phyloP scores from a whole-genome alignment of 2,888 invertebrate genomes.

The Pinctada fucata region DNA sequence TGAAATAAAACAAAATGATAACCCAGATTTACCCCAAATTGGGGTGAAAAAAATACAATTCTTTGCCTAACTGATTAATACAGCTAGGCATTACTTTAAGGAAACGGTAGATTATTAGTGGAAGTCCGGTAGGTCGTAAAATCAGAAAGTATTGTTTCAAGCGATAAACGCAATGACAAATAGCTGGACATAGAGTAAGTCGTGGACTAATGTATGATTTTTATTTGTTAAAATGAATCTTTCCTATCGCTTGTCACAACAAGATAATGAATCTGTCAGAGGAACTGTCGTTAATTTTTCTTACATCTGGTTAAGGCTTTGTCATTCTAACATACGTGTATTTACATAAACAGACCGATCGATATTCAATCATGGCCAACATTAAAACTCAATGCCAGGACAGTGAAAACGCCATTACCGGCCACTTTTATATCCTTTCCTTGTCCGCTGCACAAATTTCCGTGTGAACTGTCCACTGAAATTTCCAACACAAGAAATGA shows the following conservation, averaged over 20 bases:
- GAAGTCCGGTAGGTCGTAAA: neutral
- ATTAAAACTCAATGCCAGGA: slow-evolving; percentile 11
- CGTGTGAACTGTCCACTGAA: no score
- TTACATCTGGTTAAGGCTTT: slow-evolving; percentile 4
- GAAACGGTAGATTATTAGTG: no score
- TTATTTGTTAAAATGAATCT: slow-evolving; percentile 20
- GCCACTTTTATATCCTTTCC: neutral
- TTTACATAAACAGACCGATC: slow-evolving; percentile 15
- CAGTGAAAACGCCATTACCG: neutral
- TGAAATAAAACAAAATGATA: no score
- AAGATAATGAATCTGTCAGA: slow-evolving; percentile 17
- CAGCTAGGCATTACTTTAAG: no score
- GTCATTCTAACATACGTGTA: slow-evolving; percentile 1
- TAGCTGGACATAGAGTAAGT: neutral
- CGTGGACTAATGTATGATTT: slow-evolving; percentile 6
- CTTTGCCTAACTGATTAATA: no score
- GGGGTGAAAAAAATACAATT: no score
- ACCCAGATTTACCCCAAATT: no score
- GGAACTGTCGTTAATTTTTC: slow-evolving; percentile 15
- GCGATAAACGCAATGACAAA: slow-evolving; percentile 11
- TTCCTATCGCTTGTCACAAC: slow-evolving; percentile 16
- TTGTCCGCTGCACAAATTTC: no score
- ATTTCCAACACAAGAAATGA: no score
- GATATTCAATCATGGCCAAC: slow-evolving; percentile 18
- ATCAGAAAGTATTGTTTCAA: neutral